Conservation (phyloP, 2,888 invertebrate species). For the Drosophila mayaguana region DNA sequence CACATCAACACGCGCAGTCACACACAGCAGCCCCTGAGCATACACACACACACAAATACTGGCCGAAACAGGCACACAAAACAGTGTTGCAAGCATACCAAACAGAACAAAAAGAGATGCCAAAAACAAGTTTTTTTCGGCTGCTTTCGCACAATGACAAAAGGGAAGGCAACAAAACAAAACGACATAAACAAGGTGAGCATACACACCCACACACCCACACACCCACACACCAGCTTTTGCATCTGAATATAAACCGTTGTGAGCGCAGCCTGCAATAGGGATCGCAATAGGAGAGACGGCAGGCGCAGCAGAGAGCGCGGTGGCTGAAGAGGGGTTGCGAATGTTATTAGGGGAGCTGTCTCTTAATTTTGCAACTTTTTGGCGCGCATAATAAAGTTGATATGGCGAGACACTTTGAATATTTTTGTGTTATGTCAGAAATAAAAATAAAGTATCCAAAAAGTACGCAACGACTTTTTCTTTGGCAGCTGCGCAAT, state of each 20-base stretch:
- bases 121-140: conserved; percentile 21
- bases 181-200: conserved; percentile 65
- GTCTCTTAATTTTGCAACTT: conserved; percentile 78
- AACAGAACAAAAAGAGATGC: conserved; percentile 29
- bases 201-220: conserved; percentile 15
- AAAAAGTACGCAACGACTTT: conserved; percentile 64
- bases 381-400: conserved; percentile 77
- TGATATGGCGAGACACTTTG: conserved; percentile 69
- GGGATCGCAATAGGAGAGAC: background rate
- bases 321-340: background rate
- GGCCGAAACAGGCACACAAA: conserved; percentile 63
- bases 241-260: conserved; percentile 31
- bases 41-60: conserved; percentile 31
- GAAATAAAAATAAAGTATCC: conserved; percentile 12
- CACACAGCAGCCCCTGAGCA: conserved; percentile 4
- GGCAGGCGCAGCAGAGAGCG: background rate
- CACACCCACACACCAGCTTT: conserved; percentile 47
- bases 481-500: conserved; percentile 48
- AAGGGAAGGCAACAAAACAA: conserved; percentile 29
- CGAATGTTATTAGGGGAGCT: conserved; percentile 27
- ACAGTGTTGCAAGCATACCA: conserved; percentile 52
- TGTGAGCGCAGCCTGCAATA: conserved; percentile 48
- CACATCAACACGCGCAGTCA: conserved; percentile 8
- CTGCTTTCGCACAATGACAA: conserved; percentile 19
- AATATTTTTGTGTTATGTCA: conserved; percentile 47